These are phyloP conservation scores for Daubentonia madagascariensis DNA, from an alignment of 2,113 vertebrate genomes.

Conservation along the genomic window DNA sequence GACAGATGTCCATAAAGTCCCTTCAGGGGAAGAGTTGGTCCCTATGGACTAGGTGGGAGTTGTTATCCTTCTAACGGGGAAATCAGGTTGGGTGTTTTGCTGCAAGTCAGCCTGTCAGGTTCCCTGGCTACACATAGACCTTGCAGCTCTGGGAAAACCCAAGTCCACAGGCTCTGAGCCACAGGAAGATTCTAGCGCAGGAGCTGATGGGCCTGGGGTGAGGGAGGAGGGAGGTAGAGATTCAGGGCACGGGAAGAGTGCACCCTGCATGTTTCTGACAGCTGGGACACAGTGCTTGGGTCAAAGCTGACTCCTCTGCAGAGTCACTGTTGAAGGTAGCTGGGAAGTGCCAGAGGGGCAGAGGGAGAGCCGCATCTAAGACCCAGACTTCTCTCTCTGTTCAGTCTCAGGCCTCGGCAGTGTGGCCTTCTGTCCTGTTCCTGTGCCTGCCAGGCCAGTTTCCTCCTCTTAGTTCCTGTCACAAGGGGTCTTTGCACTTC, in stretches of 20 bases:
- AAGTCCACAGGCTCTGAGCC: background rate
- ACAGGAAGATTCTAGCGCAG: background rate
- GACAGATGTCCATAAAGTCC: background rate
- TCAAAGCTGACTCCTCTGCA: background rate
- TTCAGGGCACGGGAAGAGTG: too few species aligned
- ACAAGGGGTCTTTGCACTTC: background rate
- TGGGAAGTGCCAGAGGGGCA: background rate
- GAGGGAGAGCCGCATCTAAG: accelerated
- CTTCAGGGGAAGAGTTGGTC: too few species aligned
- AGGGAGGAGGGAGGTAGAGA: background rate
- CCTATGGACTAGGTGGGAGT: background rate
- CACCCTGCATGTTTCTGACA: background rate
- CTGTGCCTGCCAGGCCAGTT: background rate
- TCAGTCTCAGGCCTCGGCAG: background rate
- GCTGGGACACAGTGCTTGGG: background rate
- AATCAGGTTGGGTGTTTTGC: background rate
- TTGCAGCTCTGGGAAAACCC: background rate
- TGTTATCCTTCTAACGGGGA: background rate
- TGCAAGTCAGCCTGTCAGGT: accelerated
- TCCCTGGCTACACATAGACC: background rate
- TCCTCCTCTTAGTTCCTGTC: background rate
- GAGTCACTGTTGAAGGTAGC: background rate
- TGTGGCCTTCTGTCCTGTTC: background rate
- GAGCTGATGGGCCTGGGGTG: background rate
- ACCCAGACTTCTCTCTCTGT: background rate